phyloP scores from a whole-genome alignment of 2,113 vertebrate genomes.

The Ailuropoda melanoleuca region DNA sequence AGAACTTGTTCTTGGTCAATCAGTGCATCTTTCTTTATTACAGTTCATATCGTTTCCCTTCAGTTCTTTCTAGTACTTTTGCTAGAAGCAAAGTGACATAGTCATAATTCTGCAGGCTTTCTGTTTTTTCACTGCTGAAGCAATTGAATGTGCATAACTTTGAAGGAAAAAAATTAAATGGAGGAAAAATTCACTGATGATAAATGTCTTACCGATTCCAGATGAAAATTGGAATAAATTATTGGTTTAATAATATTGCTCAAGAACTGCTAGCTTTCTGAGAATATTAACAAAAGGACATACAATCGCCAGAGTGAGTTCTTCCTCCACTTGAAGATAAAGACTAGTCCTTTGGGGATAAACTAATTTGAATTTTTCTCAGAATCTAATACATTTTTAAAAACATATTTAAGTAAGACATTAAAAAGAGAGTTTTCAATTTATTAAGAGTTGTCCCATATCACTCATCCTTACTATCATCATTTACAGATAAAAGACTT shows the following conservation, averaged over 20 bases:
- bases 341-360: background rate
- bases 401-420: background rate
- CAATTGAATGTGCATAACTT: background rate
- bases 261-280: background rate
- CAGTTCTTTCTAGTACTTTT: background rate
- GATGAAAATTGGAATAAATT: slow-evolving; percentile 29
- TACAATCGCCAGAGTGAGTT: background rate
- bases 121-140: background rate
- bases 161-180: background rate
- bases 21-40: background rate
- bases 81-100: background rate
- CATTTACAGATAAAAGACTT: background rate
- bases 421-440: background rate
- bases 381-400: background rate
- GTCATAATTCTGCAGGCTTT: background rate
- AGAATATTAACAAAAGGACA: slow-evolving; percentile 35
- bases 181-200: background rate
- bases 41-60: background rate
- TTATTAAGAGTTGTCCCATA: background rate
- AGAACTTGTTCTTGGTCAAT: background rate
- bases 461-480: background rate
- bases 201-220: background rate
- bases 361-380: slow-evolving; percentile 34
- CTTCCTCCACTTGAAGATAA: background rate
- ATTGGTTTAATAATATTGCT: slow-evolving; percentile 24